phyloP scores from a whole-genome alignment of 1,140 invertebrate genomes.

The Monochamus saltuarius region DNA sequence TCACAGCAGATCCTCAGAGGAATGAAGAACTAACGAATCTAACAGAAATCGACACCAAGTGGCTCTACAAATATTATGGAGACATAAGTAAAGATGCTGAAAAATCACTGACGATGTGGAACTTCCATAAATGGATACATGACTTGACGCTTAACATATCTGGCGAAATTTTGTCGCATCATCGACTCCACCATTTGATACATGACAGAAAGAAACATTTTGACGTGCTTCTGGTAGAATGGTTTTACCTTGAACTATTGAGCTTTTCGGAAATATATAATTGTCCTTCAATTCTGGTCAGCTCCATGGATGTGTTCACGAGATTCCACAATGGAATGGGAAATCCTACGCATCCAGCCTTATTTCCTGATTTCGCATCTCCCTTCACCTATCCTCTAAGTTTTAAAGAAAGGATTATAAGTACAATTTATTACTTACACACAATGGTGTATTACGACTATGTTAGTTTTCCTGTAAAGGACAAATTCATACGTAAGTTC shows the following conservation, averaged over 20 bases:
- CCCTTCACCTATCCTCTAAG: slow-evolving; percentile 4
- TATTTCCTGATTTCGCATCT: neutral
- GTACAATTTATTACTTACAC: slow-evolving; percentile 11
- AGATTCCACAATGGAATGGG: slow-evolving; percentile 32
- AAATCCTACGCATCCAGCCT: slow-evolving; percentile 10
- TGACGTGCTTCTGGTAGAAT: neutral
- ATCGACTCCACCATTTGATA: neutral
- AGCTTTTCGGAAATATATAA: neutral
- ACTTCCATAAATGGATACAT: neutral
- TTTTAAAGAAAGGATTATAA: slow-evolving; percentile 23
- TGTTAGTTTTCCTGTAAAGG: neutral
- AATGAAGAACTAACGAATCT: slow-evolving; percentile 23
- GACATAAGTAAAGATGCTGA: neutral
- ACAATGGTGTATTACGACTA: neutral
- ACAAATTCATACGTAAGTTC: too few species aligned
- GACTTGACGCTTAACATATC: neutral
- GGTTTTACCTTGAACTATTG: slow-evolving; percentile 34
- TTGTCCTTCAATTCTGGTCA: slow-evolving; percentile 37
- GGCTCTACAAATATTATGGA: slow-evolving; percentile 10
- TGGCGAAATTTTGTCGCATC: neutral
- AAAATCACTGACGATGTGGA: neutral
- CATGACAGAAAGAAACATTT: neutral
- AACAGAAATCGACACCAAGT: slow-evolving; percentile 29
- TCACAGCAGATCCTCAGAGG: slow-evolving; percentile 33
- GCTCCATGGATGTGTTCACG: slow-evolving; percentile 46